phyloP scores from a whole-genome alignment of 23 tunicate species.

The Styela clava region DNA sequence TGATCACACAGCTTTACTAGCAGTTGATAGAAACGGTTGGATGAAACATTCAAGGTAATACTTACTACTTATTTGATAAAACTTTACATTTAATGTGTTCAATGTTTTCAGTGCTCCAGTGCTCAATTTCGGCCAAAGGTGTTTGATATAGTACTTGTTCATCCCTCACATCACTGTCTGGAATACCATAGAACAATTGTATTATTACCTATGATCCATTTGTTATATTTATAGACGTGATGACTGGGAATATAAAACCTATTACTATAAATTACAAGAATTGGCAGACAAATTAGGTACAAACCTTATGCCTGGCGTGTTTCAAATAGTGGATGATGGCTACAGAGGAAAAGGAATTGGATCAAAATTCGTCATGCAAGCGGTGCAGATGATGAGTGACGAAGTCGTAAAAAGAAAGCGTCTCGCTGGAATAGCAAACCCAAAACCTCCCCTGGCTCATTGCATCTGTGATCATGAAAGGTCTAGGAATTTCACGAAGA shows the following conservation, averaged over 20 bases:
- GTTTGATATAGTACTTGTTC: no score
- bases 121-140: no score
- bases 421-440: neutral
- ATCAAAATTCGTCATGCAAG: conserved; percentile 7
- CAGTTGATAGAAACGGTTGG: neutral
- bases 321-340: neutral
- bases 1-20: neutral
- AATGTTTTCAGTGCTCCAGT: neutral
- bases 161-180: no score
- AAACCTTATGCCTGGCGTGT: neutral
- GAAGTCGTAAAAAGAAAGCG: neutral
- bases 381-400: conserved; percentile 18
- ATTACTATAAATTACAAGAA: neutral
- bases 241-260: neutral
- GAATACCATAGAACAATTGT: no score
- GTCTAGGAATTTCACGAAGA: neutral
- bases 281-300: neutral
- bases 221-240: conserved; percentile 1
- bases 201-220: no score
- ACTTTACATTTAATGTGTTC: no score
- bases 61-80: no score
- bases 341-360: conserved; percentile 1
- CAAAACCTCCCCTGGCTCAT: neutral
- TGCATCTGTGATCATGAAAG: neutral
- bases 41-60: neutral